A percentile compares a stretch with the other conserved stretches of the same genome.
Evolutionary conservation across 1,140 invertebrate species (phyloP).

Genomic region (Hydropsyche tenuis): DNA sequence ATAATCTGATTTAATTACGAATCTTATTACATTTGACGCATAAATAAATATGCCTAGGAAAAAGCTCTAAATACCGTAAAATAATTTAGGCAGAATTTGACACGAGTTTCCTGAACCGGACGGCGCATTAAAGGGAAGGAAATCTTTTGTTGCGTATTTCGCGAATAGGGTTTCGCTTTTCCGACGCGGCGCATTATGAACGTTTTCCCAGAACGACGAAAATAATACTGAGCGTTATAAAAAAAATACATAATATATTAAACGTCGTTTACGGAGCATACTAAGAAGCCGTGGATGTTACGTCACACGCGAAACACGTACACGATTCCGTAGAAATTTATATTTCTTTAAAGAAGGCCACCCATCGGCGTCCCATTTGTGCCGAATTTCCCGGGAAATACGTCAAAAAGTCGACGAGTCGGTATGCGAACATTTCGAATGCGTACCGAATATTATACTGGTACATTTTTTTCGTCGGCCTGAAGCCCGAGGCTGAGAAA

Average conservation of each 20-base stretch:
- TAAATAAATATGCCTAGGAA: too few relatives aligned
- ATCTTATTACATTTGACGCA: too few relatives aligned
- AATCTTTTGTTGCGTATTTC: constrained; percentile 10
- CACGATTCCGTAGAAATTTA: constrained; percentile 2
- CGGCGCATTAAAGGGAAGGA: not conserved
- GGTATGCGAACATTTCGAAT: too few relatives aligned
- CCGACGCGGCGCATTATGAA: too few relatives aligned
- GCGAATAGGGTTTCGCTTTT: constrained; percentile 15
- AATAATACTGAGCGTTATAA: too few relatives aligned
- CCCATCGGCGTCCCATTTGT: not conserved
- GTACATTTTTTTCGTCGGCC: too few relatives aligned
- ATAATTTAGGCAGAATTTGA: not conserved
- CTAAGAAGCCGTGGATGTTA: constrained; percentile 8
- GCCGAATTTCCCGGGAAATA: not conserved
- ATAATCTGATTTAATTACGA: too few relatives aligned
- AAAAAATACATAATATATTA: not conserved
- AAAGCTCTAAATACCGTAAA: too few relatives aligned
- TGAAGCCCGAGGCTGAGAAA: too few relatives aligned
- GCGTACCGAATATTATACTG: too few relatives aligned
- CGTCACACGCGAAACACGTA: constrained; percentile 1
- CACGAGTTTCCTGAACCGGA: not conserved
- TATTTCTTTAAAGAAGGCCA: not conserved
- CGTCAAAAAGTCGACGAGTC: not conserved
- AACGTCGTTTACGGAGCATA: not conserved
- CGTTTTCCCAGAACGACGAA: too few relatives aligned